Evolutionary conservation across 2,888 invertebrate genomes (phyloP), one percentile per base, ranked within the genome.

Genomic region (Chaetogeoica ovagalla): DNA sequence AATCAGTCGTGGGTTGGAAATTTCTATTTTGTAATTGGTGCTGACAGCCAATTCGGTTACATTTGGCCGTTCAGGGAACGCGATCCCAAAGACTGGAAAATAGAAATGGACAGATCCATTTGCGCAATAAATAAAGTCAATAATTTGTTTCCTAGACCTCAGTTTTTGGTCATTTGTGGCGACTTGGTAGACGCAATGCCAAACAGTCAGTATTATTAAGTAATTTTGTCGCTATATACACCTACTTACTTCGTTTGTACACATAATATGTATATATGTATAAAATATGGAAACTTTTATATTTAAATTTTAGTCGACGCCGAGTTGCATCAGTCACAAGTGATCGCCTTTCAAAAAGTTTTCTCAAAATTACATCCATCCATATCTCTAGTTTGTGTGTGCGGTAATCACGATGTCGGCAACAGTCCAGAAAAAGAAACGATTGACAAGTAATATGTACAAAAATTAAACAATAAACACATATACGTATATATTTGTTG

Each of bases 351-450:
- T 71, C 84, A 84, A 81, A 83, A 83, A 43, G 84, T 86, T 15
- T 86, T 87, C 77, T 82, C 84, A 17, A 85, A 85, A 48, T 82
- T 89, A 17, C 84, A 87, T 82, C 84, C 86, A 7, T 85, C 85
- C 4, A 87, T 89, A 70, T 87, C 87, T 57, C 83, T 88, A 72
- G 85, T 89, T 57, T 88, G 88, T 83, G 86, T 88, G 17, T 88
- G 88, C 84, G 89, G 89, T 6, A 89, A 89, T 84, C 89, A 89
- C 84, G 89, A 89, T 83, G 84, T 89, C 48, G 88, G 88, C 15
- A 85, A 89, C 83, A 83, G 83, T 8, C 89, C 89, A 9, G 87
- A 87, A 1, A 81, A 81, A 17, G 83, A 85, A 63, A 84, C 86
- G 8, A 84, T 89, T 15, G 82, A 84, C 52, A 76, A 77, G 84